These are phyloP conservation scores for Falco concolor DNA, from an alignment of 2,797 vertebrate species.

Conservation along the genomic window DNA sequence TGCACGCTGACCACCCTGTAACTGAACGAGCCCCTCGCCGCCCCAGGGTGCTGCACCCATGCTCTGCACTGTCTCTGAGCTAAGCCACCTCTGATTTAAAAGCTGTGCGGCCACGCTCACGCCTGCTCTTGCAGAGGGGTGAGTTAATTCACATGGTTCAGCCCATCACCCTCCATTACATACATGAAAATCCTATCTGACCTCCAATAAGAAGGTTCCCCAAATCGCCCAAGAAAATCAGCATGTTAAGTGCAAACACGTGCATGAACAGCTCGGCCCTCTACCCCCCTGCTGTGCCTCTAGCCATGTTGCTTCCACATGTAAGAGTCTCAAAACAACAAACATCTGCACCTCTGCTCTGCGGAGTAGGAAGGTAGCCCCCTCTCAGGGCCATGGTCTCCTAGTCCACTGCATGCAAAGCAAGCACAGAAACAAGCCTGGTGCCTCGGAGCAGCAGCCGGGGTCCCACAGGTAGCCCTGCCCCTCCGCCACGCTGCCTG, in stretches of 20 bases:
- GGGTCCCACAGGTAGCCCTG: neutral
- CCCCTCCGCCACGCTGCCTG: neutral
- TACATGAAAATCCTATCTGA: neutral
- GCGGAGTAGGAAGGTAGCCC: neutral
- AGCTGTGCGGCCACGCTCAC: fast-evolving
- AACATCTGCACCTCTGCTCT: neutral
- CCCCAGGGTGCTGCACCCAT: neutral
- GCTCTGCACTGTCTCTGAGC: neutral
- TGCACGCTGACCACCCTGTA: neutral
- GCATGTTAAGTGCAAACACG: neutral
- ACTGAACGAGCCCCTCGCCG: neutral
- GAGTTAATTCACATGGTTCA: neutral
- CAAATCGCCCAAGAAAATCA: neutral
- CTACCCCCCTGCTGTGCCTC: neutral
- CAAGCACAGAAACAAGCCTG: neutral
- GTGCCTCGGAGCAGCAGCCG: neutral
- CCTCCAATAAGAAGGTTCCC: neutral
- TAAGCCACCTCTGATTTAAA: neutral
- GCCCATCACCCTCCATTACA: fast-evolving
- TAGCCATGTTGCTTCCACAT: neutral
- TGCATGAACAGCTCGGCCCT: neutral
- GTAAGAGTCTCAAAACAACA: neutral
- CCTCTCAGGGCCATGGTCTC: no score
- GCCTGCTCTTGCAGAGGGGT: neutral
- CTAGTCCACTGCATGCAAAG: neutral